These are phyloP conservation scores for Epistrophella euchroma DNA, from an alignment of 2,888 invertebrate genomes.

Conservation along the genomic window DNA sequence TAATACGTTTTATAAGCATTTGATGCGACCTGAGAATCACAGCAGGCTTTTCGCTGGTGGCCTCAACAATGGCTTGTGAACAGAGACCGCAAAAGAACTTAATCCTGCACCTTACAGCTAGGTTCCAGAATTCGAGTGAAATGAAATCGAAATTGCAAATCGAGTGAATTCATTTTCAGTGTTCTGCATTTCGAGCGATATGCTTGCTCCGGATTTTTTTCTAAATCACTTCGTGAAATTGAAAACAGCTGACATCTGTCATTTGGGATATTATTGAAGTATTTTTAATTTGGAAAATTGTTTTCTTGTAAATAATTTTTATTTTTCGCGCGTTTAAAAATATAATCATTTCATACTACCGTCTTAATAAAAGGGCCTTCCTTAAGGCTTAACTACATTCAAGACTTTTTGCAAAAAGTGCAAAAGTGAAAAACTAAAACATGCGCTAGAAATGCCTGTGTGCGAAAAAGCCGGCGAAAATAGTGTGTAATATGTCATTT, in stretches of 20 bases:
- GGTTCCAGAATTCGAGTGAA: neutral
- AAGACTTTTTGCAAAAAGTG: too few species aligned
- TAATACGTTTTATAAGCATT: too few species aligned
- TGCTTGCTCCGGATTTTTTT: neutral
- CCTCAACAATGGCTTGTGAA: too few species aligned
- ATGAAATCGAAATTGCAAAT: neutral
- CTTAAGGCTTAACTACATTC: too few species aligned
- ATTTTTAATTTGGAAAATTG: neutral
- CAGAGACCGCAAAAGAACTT: too few species aligned
- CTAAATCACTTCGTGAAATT: neutral
- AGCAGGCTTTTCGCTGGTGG: too few species aligned
- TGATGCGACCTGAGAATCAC: too few species aligned
- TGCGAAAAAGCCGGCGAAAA: too few species aligned
- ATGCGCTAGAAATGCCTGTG: too few species aligned
- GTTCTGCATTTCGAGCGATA: neutral
- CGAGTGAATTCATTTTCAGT: conserved; percentile 1
- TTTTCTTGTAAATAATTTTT: neutral
- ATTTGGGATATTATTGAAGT: neutral
- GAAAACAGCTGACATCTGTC: neutral
- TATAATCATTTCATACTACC: neutral
- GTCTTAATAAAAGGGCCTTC: conserved; percentile 1
- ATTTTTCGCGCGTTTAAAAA: neutral
- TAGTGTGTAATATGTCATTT: too few species aligned
- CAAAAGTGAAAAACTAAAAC: too few species aligned
- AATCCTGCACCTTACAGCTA: neutral